Base-by-base conservation (phyloP, 2,113 vertebrate genomes). In the Peromyscus californicus region DNA sequence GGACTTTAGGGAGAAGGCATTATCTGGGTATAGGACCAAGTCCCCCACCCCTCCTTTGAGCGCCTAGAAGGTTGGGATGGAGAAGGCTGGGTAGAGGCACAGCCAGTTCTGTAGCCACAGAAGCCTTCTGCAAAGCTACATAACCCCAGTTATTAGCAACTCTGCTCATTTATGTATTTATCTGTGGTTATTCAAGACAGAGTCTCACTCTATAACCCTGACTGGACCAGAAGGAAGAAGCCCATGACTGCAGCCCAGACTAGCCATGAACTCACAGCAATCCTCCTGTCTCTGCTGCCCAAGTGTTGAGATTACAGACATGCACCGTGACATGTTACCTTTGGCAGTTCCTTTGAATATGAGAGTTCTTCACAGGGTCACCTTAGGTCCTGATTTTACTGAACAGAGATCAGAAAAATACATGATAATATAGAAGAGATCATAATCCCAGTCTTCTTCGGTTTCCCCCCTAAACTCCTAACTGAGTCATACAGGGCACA, bases 391-490 rank as follows among this genome's bases (percentile, higher is more conserved):
- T 82, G 4, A 13, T 75, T 63, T 89, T 75, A 89, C 78, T 93
- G 69, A 94, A 84, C 76, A 86, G 79, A 92, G 69, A 95, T 79
- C 65, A 86, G 90, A 87, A 93, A 93, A 89, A 80, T 22, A 90
- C 45, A 74, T 51, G 42, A 75, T 57, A 31, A 67, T 51, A 72
- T 17, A 19, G 17, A 80, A 61, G 54, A 72, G 51, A 91, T 61
- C 29, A 24, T 63, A 21, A 84, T 63, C 87, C 65, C n/a, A 59
- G 13, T 61, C 72, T 9, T 90, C 45, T 54, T 17, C n/a, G 10
- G 7, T 65, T 86, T 78, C n/a, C 22, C 17, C 65, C 39, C 39
- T 39, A 45, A 82, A 12, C 45, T 31, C 31, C 67, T 69, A 45
- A 15, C 15, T n/a, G 1, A 45, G 10, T n/a, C 59, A 65, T 0